These are phyloP conservation scores for Gephyroberyx darwinii DNA, from an alignment of 2,797 vertebrate species.

Conservation along the genomic window DNA sequence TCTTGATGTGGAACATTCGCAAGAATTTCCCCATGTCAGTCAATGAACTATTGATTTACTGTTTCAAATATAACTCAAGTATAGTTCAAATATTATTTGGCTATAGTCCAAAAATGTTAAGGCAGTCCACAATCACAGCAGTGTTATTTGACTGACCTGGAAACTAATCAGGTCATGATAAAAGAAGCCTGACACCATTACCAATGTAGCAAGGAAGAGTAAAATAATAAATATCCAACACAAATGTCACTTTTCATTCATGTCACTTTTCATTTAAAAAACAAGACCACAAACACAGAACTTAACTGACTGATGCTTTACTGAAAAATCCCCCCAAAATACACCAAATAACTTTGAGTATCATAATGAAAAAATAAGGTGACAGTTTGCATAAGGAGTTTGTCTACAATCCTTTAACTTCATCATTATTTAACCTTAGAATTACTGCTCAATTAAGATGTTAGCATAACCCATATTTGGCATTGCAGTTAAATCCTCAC, in stretches of 20 bases:
- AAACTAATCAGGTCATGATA: too few relatives aligned
- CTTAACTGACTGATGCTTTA: constrained; percentile 57
- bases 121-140: neutral
- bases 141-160: neutral
- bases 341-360: constrained; percentile 2
- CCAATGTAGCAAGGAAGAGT: too few relatives aligned
- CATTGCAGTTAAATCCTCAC: constrained; percentile 46
- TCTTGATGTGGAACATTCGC: neutral
- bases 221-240: too few relatives aligned
- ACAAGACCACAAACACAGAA: constrained; percentile 31
- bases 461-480: constrained; percentile 34
- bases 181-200: too few relatives aligned
- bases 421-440: constrained; percentile 26
- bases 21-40: constrained; percentile 36
- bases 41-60: neutral
- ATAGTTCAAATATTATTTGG: neutral
- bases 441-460: constrained; percentile 36
- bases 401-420: constrained; percentile 8
- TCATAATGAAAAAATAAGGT: neutral
- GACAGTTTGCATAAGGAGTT: neutral
- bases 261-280: too few relatives aligned
- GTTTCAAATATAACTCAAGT: neutral
- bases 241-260: too few relatives aligned
- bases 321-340: constrained; percentile 52
- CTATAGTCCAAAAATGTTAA: neutral